Evolutionary conservation across 2,113 vertebrate genomes (phyloP), one percentile per base, ranked within the genome.

Genomic region (Pangasianodon gigas): DNA sequence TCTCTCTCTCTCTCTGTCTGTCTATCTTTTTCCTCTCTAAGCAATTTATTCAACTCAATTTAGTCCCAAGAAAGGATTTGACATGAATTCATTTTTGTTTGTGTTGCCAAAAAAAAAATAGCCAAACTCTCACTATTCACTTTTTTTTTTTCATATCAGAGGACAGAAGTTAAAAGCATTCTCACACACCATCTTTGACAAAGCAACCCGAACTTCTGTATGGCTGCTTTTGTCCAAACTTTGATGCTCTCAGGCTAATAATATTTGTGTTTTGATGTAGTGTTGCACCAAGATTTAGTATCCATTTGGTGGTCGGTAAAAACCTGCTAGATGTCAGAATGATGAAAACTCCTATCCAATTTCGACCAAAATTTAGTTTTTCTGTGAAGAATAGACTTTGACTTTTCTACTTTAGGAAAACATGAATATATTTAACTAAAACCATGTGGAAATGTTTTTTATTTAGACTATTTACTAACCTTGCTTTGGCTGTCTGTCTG

Each of bases 201-300:
- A 16, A 54, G 13, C 85, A 77, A n/a, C 77, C 26, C 4, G 7
- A 52, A 51, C 37, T 71, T 60, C 51, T 56, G 44, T 48, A 18
- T 65, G 56, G 41, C 8, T 75, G 32, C 29, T 77, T 18, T 85
- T 77, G 7, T 71, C 44, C 37, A 11, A 88, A 24, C 77, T 19
- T 54, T 69, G 77, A 69, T 48, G 94, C 91, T 93, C 91, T 92
- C 92, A 86, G 88, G 90, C 90, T 95, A 95, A 95, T 94, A 95
- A 91, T 94, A 44, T 83, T 21, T 69, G 87, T 32, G 37, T 80
- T 46, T n/a, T 46, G 52, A 79, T 87, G 32, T 60, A 46, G 24
- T 79, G 37, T 60, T 48, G 80, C 41, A 21, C n/a, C 21, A 8
- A 3, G 19, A 88, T 60, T 51, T 67, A 2, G 14, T 26, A 46